Conservation (phyloP, 2,113 vertebrate species). For the Phyllopteryx taeniolatus region DNA sequence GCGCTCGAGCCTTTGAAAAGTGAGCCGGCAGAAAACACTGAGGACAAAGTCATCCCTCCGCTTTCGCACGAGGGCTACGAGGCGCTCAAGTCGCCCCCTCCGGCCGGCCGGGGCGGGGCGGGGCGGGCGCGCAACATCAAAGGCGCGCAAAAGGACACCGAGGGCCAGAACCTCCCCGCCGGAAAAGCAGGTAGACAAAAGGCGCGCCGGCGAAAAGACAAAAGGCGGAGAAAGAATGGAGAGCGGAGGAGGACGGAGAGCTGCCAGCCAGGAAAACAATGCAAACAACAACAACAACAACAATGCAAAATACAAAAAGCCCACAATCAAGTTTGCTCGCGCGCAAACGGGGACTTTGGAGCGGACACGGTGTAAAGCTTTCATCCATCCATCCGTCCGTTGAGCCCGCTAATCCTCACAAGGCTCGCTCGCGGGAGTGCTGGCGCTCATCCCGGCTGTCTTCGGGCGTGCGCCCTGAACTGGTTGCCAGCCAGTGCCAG, state of each 20-base stretch:
- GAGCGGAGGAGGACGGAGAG: neutral
- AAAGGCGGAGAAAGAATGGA: neutral
- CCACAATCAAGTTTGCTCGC: neutral
- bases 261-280: slow-evolving; percentile 5
- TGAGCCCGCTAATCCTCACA: too few species aligned
- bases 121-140: neutral
- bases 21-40: slow-evolving; percentile 3
- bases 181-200: neutral
- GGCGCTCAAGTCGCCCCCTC: slow-evolving; percentile 46
- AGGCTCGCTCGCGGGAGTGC: too few species aligned
- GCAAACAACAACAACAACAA: slow-evolving; percentile 10
- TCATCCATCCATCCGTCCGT: too few species aligned
- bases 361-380: too few species aligned
- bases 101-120: too few species aligned
- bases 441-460: too few species aligned
- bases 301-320: slow-evolving; percentile 25
- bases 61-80: neutral
- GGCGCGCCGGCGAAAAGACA: neutral
- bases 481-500: too few species aligned
- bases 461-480: too few species aligned
- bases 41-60: slow-evolving; percentile 9
- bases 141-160: neutral
- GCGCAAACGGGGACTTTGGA: too few species aligned
- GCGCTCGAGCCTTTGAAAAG: neutral
- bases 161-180: too few species aligned